phyloP scores from a whole-genome alignment of 2,888 invertebrate genomes.

The Copidosoma aretas region DNA sequence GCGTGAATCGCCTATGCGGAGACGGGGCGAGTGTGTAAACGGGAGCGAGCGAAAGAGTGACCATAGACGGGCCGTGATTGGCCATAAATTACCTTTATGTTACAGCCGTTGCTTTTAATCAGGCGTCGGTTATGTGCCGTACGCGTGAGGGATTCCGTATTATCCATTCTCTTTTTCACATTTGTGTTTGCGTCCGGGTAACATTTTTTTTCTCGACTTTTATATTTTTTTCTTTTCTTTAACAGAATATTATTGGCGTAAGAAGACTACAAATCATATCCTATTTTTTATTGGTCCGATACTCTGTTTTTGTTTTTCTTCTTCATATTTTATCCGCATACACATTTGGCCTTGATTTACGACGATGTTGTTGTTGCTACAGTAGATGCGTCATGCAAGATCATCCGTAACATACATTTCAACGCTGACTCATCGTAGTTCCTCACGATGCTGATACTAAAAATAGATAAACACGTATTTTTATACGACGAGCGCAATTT shows the following conservation, averaged over 20 bases:
- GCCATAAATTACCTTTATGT: slow-evolving; percentile 59
- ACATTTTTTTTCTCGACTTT: slow-evolving; percentile 4
- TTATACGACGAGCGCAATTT: too few species aligned
- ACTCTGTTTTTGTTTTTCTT: not conserved
- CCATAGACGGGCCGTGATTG: slow-evolving; percentile 47
- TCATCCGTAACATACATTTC: too few species aligned
- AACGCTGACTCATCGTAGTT: too few species aligned
- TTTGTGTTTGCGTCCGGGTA: slow-evolving; percentile 14
- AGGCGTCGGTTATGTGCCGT: slow-evolving; percentile 51
- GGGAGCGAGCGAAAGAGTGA: not conserved
- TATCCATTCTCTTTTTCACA: slow-evolving; percentile 3
- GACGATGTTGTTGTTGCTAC: too few species aligned
- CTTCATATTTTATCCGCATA: too few species aligned
- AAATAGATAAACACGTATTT: too few species aligned
- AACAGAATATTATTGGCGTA: not conserved
- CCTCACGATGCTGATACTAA: too few species aligned
- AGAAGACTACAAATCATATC: too few species aligned
- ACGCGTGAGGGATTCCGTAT: slow-evolving; percentile 34
- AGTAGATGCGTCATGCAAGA: too few species aligned
- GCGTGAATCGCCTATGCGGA: not conserved
- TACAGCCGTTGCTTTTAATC: slow-evolving; percentile 59
- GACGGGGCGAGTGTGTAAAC: not conserved
- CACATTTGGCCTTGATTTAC: too few species aligned
- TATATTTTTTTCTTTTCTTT: slow-evolving; percentile 12
- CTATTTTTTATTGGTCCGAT: not conserved